Conservation (phyloP, 2,888 invertebrate species). For the Patella depressa region DNA sequence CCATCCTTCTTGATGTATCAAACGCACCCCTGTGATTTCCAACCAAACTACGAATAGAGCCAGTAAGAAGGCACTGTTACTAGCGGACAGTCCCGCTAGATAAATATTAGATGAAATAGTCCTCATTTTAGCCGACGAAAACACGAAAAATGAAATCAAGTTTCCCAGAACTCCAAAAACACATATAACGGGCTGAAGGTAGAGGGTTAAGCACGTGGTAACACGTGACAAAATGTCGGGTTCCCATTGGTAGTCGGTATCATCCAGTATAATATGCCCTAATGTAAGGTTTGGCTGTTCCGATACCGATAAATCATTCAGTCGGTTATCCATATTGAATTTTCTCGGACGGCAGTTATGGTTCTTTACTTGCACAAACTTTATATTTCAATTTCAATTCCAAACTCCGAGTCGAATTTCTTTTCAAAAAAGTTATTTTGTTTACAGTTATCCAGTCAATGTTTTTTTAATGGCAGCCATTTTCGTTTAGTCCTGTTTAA, state of each 20-base stretch:
- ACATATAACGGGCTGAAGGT: constrained; percentile 78
- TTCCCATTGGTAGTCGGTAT: neutral
- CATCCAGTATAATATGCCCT: neutral
- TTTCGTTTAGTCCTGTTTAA: no score
- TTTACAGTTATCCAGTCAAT: no score
- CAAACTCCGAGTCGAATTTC: no score
- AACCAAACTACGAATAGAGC: constrained; percentile 74
- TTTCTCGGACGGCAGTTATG: neutral
- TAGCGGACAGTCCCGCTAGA: constrained; percentile 82
- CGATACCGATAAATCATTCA: neutral
- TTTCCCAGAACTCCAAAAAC: constrained; percentile 83
- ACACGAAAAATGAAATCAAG: constrained; percentile 81
- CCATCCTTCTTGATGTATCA: constrained; percentile 67
- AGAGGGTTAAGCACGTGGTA: constrained; percentile 31
- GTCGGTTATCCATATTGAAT: neutral
- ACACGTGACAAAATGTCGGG: constrained; percentile 6
- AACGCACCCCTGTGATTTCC: constrained; percentile 42
- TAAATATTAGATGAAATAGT: constrained; percentile 85
- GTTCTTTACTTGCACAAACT: no score
- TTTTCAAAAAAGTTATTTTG: no score
- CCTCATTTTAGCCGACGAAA: constrained; percentile 80
- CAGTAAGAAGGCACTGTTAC: constrained; percentile 82
- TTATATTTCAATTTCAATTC: no score
- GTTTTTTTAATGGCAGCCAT: no score
- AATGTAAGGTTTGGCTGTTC: neutral